Percentiles rank a stretch among this genome's conserved stretches.
Conservation (phyloP, 2,888 invertebrate species). For the Pasiphila rectangulata region DNA sequence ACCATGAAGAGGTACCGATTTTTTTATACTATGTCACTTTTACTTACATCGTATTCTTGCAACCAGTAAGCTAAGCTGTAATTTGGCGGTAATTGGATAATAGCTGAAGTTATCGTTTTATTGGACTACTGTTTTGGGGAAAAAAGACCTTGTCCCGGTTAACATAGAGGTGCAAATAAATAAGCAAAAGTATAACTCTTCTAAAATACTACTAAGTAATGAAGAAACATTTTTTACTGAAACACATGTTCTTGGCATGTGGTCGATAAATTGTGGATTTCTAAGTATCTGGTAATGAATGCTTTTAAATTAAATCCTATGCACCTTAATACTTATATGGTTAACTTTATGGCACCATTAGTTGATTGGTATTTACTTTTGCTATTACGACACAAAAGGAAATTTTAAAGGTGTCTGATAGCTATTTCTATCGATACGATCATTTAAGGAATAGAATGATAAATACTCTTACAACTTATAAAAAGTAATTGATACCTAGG, state of each 20-base stretch:
- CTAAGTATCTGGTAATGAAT: no score
- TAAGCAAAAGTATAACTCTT: background rate
- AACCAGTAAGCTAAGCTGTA: slow-evolving; percentile 3
- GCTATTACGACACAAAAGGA: slow-evolving; percentile 7
- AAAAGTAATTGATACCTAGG: background rate
- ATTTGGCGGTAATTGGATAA: slow-evolving; percentile 23
- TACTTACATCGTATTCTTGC: no score
- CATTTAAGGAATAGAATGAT: background rate
- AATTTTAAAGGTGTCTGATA: slow-evolving; percentile 7
- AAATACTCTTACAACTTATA: slow-evolving; percentile 2
- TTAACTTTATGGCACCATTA: slow-evolving; percentile 10
- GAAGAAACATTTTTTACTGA: no score
- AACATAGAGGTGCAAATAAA: background rate
- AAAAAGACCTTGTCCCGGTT: slow-evolving; percentile 5
- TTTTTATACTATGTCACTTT: no score
- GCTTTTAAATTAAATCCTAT: no score
- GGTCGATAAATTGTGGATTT: no score
- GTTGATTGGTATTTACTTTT: background rate
- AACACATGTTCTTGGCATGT: no score
- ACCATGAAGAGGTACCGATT: no score
- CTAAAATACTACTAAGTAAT: background rate
- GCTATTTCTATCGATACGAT: slow-evolving; percentile 3
- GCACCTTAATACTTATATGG: slow-evolving; percentile 9
- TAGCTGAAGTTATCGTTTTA: slow-evolving; percentile 6
- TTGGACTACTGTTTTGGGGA: background rate